phyloP scores from a whole-genome alignment of 2,797 vertebrate species.

The Rhinichthys osculus region DNA sequence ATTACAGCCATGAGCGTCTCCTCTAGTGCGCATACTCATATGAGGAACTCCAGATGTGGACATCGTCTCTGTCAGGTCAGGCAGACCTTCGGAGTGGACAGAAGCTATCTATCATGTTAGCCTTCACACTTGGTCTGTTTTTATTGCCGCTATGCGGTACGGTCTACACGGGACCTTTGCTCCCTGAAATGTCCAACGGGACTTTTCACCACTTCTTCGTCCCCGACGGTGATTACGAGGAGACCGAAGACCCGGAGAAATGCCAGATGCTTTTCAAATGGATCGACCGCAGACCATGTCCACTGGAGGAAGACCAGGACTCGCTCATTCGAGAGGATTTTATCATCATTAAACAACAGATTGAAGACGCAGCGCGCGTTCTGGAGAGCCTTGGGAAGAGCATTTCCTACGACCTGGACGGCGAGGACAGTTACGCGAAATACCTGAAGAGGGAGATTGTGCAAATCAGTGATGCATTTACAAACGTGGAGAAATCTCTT shows the following conservation, averaged over 20 bases:
- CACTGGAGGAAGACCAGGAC: slow-evolving; percentile 73
- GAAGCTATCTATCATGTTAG: slow-evolving; percentile 75
- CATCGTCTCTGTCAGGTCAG: slow-evolving; percentile 10
- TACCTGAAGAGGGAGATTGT: slow-evolving; percentile 89
- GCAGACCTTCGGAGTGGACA: slow-evolving; percentile 45
- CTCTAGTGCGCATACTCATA: neutral
- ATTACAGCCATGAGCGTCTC: neutral
- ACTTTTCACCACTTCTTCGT: slow-evolving; percentile 97
- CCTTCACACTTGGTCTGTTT: slow-evolving; percentile 72
- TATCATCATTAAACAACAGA: slow-evolving; percentile 87
- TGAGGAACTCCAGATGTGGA: slow-evolving; percentile 22
- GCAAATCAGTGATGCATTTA: slow-evolving; percentile 92
- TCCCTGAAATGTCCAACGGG: slow-evolving; percentile 95
- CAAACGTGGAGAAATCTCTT: slow-evolving; percentile 90
- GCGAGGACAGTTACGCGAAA: slow-evolving; percentile 92
- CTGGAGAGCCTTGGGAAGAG: slow-evolving; percentile 89
- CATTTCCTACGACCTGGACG: slow-evolving; percentile 93
- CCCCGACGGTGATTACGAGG: slow-evolving; percentile 95
- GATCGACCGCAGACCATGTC: slow-evolving; percentile 85
- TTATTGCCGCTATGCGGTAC: slow-evolving; percentile 73
- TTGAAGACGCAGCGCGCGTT: slow-evolving; percentile 91
- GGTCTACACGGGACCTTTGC: slow-evolving; percentile 87
- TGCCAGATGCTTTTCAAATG: slow-evolving; percentile 95
- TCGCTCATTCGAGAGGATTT: slow-evolving; percentile 89
- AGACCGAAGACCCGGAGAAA: slow-evolving; percentile 92